phyloP scores from a whole-genome alignment of 2,797 vertebrate species.

The Peromyscus aztecus region DNA sequence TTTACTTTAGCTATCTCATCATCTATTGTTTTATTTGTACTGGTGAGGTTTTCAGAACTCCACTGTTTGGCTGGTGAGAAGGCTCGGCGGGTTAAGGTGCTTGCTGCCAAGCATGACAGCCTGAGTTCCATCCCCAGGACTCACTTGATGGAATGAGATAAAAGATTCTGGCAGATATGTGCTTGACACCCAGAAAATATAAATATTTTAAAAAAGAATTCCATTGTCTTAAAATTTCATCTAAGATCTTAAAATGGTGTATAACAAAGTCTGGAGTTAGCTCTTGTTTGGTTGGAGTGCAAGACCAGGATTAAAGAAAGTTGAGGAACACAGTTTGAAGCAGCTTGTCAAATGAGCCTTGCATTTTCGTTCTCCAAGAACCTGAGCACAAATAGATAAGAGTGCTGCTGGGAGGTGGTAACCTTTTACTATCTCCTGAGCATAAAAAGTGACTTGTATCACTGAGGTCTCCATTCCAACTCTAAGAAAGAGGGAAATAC shows the following conservation, averaged over 20 bases:
- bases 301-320: background rate
- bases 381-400: background rate
- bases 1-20: background rate
- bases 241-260: background rate
- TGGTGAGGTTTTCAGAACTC: background rate
- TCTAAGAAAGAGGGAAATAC: background rate
- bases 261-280: slow-evolving; percentile 11
- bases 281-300: background rate
- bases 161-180: background rate
- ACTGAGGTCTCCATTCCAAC: background rate
- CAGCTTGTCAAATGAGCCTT: background rate
- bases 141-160: background rate
- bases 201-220: background rate
- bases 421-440: background rate
- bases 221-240: background rate
- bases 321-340: background rate
- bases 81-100: background rate
- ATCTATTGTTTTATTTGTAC: background rate
- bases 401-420: background rate
- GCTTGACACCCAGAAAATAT: background rate
- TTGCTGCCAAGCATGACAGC: background rate
- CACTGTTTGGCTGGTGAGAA: background rate
- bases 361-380: background rate
- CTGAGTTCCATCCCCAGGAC: background rate
- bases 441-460: background rate